Base-by-base conservation (phyloP, 2,888 invertebrate species). In the Rhynchonema sp. region DNA sequence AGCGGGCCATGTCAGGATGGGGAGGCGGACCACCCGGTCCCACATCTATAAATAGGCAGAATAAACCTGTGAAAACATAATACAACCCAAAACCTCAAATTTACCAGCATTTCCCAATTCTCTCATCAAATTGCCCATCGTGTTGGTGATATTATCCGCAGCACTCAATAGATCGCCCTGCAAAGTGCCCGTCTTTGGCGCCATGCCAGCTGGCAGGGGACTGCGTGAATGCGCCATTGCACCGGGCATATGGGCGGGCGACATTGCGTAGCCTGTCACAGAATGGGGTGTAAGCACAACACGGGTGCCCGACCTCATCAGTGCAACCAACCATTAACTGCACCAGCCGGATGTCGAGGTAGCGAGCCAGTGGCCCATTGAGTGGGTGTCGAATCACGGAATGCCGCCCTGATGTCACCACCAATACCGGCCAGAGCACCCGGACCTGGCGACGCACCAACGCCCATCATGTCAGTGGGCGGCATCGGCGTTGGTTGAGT, bases 101-200 rank as follows among this genome's bases (percentile, higher is more conserved):
- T 13, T 38, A 49, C 49, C 20, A n/a, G 23, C 13, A 6, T 88
- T 86, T 77, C 92, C 91, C 59, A 94, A 82, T 79, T 96, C 94
- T 75, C 88, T 82, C 67, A 96, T 94, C 67, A 96, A 82, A 29
- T 89, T 88, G 46, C 91, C 90, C 91, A 96, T 94, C 63, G 94
- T 94, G 77, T 88, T 88, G 63, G 94, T 92, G 67, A 96, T 92
- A 30, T 89, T 91, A 77, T 94, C 94, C 55, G 94, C 94, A 56
- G 94, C 92, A 71, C 87, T 86, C 66, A 94, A 80, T 60, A 96
- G 81, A 76, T 91, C 90, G 72, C 87, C 73, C 63, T 68, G 63
- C 38, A 62, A 58, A 25, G 60, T 57, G 49, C 49, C 49, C 20
- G 49, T 49, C n/a, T 49, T 49, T 3, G 49, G 49, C 23, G 49